A percentile compares a stretch with the other conserved stretches of the same genome.
Evolutionary conservation across 2,797 vertebrate genomes (phyloP).

Genomic region (Tapirus indicus): DNA sequence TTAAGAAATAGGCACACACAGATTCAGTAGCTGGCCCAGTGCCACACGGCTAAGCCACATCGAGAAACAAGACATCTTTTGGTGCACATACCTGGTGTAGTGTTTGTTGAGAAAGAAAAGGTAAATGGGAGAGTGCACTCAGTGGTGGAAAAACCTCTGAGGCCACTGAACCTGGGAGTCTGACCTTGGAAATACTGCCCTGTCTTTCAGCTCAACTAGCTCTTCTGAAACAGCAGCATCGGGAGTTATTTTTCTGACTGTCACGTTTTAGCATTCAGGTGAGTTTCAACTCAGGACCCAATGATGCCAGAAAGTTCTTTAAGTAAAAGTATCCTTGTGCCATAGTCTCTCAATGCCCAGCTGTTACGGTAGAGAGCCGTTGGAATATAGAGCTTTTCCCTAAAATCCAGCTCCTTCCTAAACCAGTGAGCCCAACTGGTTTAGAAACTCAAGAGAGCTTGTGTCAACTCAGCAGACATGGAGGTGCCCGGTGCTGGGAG

Average conservation of each 20-base stretch:
- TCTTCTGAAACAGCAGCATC: conserved; percentile 80
- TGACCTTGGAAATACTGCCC: not conserved
- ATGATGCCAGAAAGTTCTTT: not conserved
- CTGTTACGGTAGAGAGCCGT: not conserved
- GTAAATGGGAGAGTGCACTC: not conserved
- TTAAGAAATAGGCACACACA: conserved; percentile 25
- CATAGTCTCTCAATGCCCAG: not conserved
- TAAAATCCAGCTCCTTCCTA: not conserved
- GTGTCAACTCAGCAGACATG: not conserved
- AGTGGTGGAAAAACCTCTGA: not conserved
- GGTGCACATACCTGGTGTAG: not conserved
- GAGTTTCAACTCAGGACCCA: not conserved
- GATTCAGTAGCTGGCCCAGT: not conserved
- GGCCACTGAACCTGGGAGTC: not conserved
- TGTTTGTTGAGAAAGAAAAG: not conserved
- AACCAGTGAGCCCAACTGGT: not conserved
- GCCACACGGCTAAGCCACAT: not conserved
- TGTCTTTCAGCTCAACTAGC: conserved; percentile 80
- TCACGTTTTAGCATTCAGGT: conserved; percentile 76
- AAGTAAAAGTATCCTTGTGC: not conserved
- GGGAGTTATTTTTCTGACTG: conserved; percentile 72
- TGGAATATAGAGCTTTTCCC: not conserved
- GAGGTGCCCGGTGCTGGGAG: not conserved
- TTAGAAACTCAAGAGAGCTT: not conserved
- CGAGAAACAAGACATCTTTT: not conserved